Evolutionary conservation across 1,140 invertebrate genomes (phyloP).

Genomic region (Callitettix versicolor): DNA sequence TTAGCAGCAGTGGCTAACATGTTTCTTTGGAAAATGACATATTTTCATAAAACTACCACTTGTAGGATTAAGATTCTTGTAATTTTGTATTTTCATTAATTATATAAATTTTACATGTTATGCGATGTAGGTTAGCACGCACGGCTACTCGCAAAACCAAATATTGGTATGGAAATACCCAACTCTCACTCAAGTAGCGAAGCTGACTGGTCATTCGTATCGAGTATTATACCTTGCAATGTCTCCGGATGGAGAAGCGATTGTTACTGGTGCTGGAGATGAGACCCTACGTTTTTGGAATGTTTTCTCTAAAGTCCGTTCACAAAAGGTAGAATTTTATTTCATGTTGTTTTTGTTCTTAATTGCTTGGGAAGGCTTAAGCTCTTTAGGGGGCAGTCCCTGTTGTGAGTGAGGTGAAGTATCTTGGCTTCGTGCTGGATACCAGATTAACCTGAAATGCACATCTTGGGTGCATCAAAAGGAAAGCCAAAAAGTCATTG

Average conservation of each 20-base stretch:
- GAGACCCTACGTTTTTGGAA: constrained; percentile 99
- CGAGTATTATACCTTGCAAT: constrained; percentile 94
- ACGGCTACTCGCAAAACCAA: constrained; percentile 99
- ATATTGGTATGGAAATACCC: constrained; percentile 99
- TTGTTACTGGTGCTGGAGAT: constrained; percentile 98
- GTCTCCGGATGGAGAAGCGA: constrained; percentile 97
- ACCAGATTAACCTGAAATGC: too few species aligned
- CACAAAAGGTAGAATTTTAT: constrained; percentile 48
- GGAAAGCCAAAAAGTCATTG: too few species aligned
- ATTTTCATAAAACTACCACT: too few species aligned
- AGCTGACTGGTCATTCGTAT: constrained; percentile 95
- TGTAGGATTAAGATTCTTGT: too few species aligned
- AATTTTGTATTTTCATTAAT: too few species aligned
- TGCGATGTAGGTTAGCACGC: constrained; percentile 70
- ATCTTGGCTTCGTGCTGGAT: too few species aligned
- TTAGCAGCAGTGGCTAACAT: too few species aligned
- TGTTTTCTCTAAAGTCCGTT: constrained; percentile 94
- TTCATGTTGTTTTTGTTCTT: neutral
- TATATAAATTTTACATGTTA: too few species aligned
- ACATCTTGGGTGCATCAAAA: neutral
- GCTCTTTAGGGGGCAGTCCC: neutral
- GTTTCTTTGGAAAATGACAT: too few species aligned
- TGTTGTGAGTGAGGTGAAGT: too few species aligned
- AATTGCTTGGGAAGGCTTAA: neutral
- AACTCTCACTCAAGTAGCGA: constrained; percentile 85